A percentile compares a stretch with the other conserved stretches of the same genome.
These are phyloP conservation scores for Romanogobio albipinnatus DNA, from an alignment of 2,113 vertebrate species.

Conservation along the genomic window DNA sequence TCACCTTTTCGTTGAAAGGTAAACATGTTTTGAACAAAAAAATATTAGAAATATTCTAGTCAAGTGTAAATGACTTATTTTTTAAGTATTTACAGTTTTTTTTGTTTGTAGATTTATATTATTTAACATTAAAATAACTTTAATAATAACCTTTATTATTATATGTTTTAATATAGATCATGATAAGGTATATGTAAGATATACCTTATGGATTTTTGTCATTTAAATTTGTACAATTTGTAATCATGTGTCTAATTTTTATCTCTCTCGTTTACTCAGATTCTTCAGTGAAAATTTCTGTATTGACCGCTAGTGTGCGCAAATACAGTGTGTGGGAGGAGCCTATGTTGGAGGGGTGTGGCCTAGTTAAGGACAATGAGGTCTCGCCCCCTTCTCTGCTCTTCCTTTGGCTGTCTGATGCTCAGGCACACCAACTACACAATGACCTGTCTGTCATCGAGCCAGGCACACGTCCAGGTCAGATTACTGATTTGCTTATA, in stretches of 20 bases:
- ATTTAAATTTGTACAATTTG: background rate
- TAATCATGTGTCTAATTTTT: too few species aligned
- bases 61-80: background rate
- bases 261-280: background rate
- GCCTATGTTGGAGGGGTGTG: conserved; percentile 4
- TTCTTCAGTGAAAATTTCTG: conserved; percentile 8
- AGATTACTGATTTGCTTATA: background rate
- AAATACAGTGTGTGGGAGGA: conserved; percentile 56
- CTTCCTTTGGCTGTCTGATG: conserved; percentile 50
- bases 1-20: conserved; percentile 88
- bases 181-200: background rate
- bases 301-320: conserved; percentile 8
- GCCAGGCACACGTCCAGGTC: conserved; percentile 40
- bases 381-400: conserved; percentile 41
- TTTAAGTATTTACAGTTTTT: background rate
- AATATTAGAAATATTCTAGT: background rate
- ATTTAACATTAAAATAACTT: background rate
- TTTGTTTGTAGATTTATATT: too few species aligned
- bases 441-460: conserved; percentile 45
- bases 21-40: conserved; percentile 59
- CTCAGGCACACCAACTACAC: conserved; percentile 35
- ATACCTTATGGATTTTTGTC: background rate
- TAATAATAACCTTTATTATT: background rate
- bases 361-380: conserved; percentile 32
- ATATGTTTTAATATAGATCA: background rate